Evolutionary conservation across 2,113 vertebrate species (phyloP).

Genomic region (Vimba vimba): DNA sequence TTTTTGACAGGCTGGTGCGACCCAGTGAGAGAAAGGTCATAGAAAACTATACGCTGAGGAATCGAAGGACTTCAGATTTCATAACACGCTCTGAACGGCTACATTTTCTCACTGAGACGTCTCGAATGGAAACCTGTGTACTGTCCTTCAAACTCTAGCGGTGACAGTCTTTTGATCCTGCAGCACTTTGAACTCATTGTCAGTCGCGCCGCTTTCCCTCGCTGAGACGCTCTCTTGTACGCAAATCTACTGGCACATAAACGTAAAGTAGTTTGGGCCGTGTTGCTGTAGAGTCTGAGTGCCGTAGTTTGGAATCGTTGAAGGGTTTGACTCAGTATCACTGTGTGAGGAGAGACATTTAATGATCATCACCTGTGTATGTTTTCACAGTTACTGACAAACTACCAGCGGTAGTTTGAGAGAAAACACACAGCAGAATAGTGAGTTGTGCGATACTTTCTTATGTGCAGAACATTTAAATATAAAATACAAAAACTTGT

Average conservation of each 20-base stretch:
- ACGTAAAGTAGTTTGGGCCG: neutral
- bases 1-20: slow-evolving; percentile 71
- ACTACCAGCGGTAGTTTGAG: neutral
- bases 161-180: slow-evolving; percentile 69
- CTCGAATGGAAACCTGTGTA: slow-evolving; percentile 67
- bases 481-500: neutral
- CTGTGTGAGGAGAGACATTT: neutral
- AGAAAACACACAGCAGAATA: neutral
- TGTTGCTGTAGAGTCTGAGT: neutral
- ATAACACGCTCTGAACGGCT: slow-evolving; percentile 51
- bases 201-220: slow-evolving; percentile 52
- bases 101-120: slow-evolving; percentile 53
- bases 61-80: slow-evolving; percentile 52
- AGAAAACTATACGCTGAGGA: slow-evolving; percentile 61
- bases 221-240: neutral
- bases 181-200: slow-evolving; percentile 68
- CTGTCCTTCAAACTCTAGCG: slow-evolving; percentile 71
- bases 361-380: neutral
- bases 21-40: slow-evolving; percentile 72
- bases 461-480: neutral
- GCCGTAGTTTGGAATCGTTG: neutral
- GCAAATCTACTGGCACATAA: slow-evolving; percentile 52
- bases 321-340: neutral
- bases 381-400: neutral
- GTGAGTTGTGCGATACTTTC: neutral